Base-by-base conservation (phyloP, 2,888 invertebrate species). In the Parnassius mnemosyne region DNA sequence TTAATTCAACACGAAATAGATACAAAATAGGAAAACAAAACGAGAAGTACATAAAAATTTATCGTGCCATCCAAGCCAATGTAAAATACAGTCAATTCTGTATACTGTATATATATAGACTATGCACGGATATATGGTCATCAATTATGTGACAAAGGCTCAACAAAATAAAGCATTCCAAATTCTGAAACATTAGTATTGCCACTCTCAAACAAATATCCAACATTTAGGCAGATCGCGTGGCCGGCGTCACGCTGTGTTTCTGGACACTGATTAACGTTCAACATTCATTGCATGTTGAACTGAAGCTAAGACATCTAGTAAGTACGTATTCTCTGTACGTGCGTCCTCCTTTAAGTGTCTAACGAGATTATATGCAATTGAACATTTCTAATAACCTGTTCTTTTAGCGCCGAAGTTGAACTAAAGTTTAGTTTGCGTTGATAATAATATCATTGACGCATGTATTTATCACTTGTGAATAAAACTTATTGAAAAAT, bases 141-240 rank as follows among this genome's bases (percentile, higher is more conserved):
- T 58, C 55, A 46, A 52, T 58, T 51, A 50, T 11, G 43, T 41
- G 9, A 41, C 42, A 20, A 9, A 10, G 25, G 13, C 49, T 41
- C 34, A 43, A 25, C 20, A 20, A 50, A 62, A 57, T 62, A 49
- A 62, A 49, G 49, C 57, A 54, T 58, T 63, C 50, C 51, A 54
- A 63, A 51, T 63, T 50, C 58, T 20, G 51, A 54, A 58, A 54
- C 63, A 55, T 63, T 58, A 60, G 57, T 61, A 57, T 57, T 61
- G 60, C 60, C 60, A 60, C 50, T 46, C 57, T 60, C 10, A 54
- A 60, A 64, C 60, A 64, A 64, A 64, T 64, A 57, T 43, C 44
- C 43, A 55, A 54, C 64, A 64, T 64, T 64, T 64, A 64, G 60
- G 57, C 57, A 54, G 60, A 60, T 54, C 43, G 60, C 60, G 54